Conservation (phyloP, 2,888 invertebrate genomes). For the Polia nebulosa region DNA sequence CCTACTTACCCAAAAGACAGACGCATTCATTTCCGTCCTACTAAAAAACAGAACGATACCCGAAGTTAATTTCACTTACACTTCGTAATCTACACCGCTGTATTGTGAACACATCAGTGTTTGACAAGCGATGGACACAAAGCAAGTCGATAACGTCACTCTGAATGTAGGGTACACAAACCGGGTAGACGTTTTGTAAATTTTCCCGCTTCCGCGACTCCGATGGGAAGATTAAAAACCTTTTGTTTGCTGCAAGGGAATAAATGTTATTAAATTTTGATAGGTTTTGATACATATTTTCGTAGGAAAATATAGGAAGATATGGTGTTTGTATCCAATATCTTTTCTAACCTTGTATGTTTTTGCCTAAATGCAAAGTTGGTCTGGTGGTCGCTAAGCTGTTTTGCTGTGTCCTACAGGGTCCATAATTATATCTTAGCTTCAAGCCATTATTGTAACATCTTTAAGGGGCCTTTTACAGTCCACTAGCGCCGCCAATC, state of each 20-base stretch:
- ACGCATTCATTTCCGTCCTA: slow-evolving; percentile 47
- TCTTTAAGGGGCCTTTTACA: no score
- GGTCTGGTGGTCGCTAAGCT: no score
- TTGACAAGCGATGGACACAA: slow-evolving; percentile 66
- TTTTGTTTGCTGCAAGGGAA: slow-evolving; percentile 55
- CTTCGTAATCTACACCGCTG: slow-evolving; percentile 52
- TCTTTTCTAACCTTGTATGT: neutral
- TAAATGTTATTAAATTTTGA: slow-evolving; percentile 61
- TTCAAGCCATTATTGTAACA: no score
- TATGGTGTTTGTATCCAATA: neutral
- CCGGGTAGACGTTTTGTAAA: slow-evolving; percentile 58
- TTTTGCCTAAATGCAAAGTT: neutral
- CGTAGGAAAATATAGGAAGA: neutral
- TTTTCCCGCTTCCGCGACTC: slow-evolving; percentile 58
- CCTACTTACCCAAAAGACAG: slow-evolving; percentile 44
- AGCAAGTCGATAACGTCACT: slow-evolving; percentile 70
- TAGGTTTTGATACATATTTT: slow-evolving; percentile 43
- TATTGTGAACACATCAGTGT: slow-evolving; percentile 58
- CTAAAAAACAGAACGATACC: slow-evolving; percentile 24
- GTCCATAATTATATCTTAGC: no score
- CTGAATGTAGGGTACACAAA: slow-evolving; percentile 62
- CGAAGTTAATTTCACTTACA: slow-evolving; percentile 53
- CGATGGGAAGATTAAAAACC: slow-evolving; percentile 63
- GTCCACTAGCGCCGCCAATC: no score
- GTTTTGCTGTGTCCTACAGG: no score